phyloP scores from a whole-genome alignment of 2,888 invertebrate genomes.

The Willowsia nigromaculata region DNA sequence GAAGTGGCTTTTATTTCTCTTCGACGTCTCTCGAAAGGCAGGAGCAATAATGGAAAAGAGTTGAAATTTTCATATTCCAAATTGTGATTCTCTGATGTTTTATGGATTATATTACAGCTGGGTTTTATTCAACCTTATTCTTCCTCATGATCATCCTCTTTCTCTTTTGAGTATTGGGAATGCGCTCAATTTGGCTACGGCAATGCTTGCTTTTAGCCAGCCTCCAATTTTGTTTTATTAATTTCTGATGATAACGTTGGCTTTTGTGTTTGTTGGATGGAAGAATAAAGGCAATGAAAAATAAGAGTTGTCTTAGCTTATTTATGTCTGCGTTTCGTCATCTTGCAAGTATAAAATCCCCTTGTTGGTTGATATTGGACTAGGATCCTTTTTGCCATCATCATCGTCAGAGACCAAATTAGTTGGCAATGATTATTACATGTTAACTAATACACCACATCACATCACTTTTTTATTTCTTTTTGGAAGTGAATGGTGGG shows the following conservation, averaged over 20 bases:
- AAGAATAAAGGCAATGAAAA: neutral
- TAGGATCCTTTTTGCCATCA: neutral
- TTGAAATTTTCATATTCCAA: neutral
- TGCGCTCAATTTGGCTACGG: neutral
- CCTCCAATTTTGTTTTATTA: conserved; percentile 12
- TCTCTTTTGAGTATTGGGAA: neutral
- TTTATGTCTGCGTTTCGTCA: conserved; percentile 20
- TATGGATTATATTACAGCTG: conserved; percentile 14
- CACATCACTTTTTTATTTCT: neutral
- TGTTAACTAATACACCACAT: neutral
- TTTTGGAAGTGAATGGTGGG: neutral
- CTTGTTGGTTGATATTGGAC: neutral
- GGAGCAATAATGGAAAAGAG: neutral
- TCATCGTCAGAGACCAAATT: neutral
- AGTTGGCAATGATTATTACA: conserved; percentile 16
- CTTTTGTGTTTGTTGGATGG: conserved; percentile 3
- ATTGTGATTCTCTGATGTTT: neutral
- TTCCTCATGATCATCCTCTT: neutral
- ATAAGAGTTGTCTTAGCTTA: conserved; percentile 22
- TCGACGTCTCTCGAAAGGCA: neutral
- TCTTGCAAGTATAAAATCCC: neutral
- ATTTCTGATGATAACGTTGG: conserved; percentile 17
- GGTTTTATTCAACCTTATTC: neutral
- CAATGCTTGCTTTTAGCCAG: neutral
- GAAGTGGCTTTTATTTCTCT: neutral